Evolutionary conservation across 92 coral and sea anemone species (phyloP), one percentile per base, ranked within the genome.

Genomic region (Palythoa grandis): DNA sequence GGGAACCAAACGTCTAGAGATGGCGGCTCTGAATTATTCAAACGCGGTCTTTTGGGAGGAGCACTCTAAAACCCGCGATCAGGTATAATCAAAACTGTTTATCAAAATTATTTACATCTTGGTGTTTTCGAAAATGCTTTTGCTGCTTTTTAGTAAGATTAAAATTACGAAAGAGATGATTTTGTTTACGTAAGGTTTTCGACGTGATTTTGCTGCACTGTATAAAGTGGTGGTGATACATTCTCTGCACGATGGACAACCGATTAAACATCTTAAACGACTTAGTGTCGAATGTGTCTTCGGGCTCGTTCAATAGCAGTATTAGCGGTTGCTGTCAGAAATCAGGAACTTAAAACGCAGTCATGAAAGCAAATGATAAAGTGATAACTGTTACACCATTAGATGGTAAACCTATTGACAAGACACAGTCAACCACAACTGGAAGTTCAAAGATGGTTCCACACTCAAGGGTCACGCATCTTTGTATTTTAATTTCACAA

Each of bases 321-420:
- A 80, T 80, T 65, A 80, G 74, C 85, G 54, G 65, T 66, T 39
- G 68, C 73, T 77, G 93, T 83, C 87, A 87, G 60, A 89, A 86
- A 83, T 61, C 83, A 85, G 89, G 90, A 89, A 77, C 70, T 78
- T 82, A 84, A 85, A 85, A 69, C 69, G 87, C 77, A 76, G 82
- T 89, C 90, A 76, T 61, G 83, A 86, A 85, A 73, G 79, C 66
- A 83, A 86, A 78, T 70, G 92, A 86, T 85, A 83, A 77, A 86
- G 90, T 78, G 94, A 89, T 92, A 91, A 91, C 91, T 91, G 93
- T 74, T 77, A 73, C 15, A 68, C 91, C 76, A 87, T 83, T 91
- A 87, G 82, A 83, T 52, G 73, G 66, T 70, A 66, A 80, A 53
- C 66, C 24, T 80, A 80, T 66, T 80, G 85, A 80, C 85, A 80